These are phyloP conservation scores for Poeciliopsis gracilis DNA, from an alignment of 2,797 vertebrate species.

Conservation along the genomic window DNA sequence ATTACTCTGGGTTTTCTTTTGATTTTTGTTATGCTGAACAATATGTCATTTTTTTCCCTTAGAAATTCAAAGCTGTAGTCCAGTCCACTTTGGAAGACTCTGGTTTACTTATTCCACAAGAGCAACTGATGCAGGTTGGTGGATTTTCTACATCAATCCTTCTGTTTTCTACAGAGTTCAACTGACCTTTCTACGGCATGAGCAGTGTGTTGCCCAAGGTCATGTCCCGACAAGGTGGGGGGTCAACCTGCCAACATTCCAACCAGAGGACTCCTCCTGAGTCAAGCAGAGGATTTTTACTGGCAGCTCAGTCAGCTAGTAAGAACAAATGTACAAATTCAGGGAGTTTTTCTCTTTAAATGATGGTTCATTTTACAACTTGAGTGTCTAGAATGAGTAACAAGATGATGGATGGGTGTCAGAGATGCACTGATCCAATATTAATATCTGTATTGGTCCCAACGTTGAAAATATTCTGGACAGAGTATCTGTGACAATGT, in stretches of 20 bases:
- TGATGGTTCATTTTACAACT: neutral
- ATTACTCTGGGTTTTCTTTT: neutral
- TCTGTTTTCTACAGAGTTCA: neutral
- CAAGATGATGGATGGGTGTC: neutral
- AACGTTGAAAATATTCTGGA: no score
- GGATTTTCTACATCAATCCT: neutral
- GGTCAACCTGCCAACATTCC: neutral
- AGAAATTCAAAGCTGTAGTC: neutral
- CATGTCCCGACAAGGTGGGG: no score
- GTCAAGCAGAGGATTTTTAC: neutral
- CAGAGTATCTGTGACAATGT: no score
- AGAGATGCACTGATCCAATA: no score
- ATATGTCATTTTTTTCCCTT: neutral
- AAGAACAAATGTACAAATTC: neutral
- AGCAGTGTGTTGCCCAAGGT: neutral
- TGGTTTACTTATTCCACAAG: neutral
- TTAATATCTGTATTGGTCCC: no score
- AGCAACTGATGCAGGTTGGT: neutral
- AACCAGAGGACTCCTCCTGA: slow-evolving; percentile 4
- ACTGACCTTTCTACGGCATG: neutral
- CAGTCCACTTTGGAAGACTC: neutral
- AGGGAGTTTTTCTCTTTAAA: neutral
- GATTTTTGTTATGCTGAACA: neutral
- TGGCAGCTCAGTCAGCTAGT: slow-evolving; percentile 7
- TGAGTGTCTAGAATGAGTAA: neutral